Percentiles rank a stretch among this genome's conserved stretches.
Conservation (phyloP, 2,888 invertebrate genomes). For the Sisyra nigra region DNA sequence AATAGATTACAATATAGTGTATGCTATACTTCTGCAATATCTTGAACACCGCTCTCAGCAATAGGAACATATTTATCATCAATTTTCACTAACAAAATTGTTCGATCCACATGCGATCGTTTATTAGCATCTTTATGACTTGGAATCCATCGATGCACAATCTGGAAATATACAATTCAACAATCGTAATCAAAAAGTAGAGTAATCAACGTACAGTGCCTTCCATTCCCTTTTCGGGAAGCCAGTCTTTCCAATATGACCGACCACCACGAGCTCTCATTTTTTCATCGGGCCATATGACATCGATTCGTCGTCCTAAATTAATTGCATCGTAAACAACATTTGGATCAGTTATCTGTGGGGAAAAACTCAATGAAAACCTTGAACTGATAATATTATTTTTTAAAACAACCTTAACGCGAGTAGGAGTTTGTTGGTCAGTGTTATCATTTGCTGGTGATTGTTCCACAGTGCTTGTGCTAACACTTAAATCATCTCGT, state of each 20-base stretch:
- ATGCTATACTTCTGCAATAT: slow-evolving; percentile 43
- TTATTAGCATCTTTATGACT: slow-evolving; percentile 76
- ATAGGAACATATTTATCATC: slow-evolving; percentile 88
- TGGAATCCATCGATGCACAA: slow-evolving; percentile 89
- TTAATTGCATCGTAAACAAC: slow-evolving; percentile 85
- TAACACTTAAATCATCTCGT: slow-evolving; percentile 19
- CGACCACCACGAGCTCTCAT: slow-evolving; percentile 78
- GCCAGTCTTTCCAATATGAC: slow-evolving; percentile 81
- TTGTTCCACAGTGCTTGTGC: slow-evolving; percentile 17
- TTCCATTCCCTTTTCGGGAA: slow-evolving; percentile 82
- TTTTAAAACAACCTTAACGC: slow-evolving; percentile 27
- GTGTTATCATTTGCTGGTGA: slow-evolving; percentile 9
- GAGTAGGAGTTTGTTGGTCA: slow-evolving; percentile 31
- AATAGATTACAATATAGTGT: background rate
- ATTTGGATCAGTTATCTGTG: slow-evolving; percentile 42
- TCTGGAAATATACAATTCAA: slow-evolving; percentile 28
- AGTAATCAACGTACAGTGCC: slow-evolving; percentile 42
- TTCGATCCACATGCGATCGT: slow-evolving; percentile 83
- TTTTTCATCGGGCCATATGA: slow-evolving; percentile 87
- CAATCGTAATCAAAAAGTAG: background rate
- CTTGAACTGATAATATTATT: slow-evolving; percentile 9
- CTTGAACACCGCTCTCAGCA: slow-evolving; percentile 74
- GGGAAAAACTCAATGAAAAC: background rate
- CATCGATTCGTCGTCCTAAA: slow-evolving; percentile 76
- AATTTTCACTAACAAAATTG: slow-evolving; percentile 80